phyloP scores from a whole-genome alignment of 2,113 vertebrate genomes.

The Delphinus delphis region DNA sequence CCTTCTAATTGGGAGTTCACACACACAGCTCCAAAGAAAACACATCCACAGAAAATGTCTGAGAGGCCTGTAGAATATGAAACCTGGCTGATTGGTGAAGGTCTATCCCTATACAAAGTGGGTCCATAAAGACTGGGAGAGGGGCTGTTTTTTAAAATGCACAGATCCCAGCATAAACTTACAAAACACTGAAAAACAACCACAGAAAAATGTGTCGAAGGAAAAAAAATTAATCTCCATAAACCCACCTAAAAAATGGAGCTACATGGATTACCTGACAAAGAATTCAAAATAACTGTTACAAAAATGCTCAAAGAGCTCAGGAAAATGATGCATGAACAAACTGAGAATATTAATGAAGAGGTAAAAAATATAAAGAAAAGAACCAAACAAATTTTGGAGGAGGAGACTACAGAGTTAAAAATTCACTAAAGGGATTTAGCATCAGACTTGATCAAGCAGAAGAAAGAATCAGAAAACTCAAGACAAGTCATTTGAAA shows the following conservation, averaged over 20 bases:
- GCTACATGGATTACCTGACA: not conserved
- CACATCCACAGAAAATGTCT: not conserved
- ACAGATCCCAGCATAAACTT: not conserved
- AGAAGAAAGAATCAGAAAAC: not conserved
- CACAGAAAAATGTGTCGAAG: not conserved
- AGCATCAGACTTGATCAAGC: not conserved
- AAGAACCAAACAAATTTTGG: not conserved
- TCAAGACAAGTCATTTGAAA: not conserved
- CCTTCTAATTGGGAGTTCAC: not conserved
- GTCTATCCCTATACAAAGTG: not conserved
- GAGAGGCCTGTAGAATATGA: not conserved
- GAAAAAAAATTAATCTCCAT: not conserved
- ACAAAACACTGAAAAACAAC: not conserved
- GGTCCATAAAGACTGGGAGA: not conserved
- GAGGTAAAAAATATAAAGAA: not conserved
- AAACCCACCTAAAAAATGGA: not conserved
- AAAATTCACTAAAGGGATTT: not conserved
- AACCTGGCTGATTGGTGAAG: not conserved
- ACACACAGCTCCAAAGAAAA: not conserved
- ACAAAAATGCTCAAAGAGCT: not conserved
- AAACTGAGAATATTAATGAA: not conserved
- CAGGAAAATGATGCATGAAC: not conserved
- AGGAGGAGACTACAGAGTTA: not conserved
- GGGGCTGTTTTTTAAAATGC: not conserved
- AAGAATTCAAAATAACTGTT: not conserved